Percentiles rank a stretch among this genome's conserved stretches.
Evolutionary conservation across 2,888 invertebrate genomes (phyloP).

Genomic region (Nudaria mundana): DNA sequence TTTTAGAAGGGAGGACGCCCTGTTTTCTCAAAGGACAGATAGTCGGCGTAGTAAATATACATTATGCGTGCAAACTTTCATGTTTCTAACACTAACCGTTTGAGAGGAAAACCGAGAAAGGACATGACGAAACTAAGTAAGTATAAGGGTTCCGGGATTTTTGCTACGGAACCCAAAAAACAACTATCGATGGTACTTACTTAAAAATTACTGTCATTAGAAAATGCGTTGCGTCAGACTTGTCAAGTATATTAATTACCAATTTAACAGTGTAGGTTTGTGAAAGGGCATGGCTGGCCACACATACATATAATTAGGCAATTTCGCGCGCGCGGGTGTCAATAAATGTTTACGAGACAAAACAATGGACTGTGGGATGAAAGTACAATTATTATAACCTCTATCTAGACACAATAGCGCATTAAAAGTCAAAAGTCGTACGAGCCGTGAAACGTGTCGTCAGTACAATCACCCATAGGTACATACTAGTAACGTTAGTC

Average conservation of each 20-base stretch:
- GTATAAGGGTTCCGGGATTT: too few species aligned
- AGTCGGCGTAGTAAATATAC: too few species aligned
- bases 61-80: too few species aligned
- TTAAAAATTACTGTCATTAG: background rate
- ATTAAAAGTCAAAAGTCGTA: constrained; percentile 39
- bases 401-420: constrained; percentile 42
- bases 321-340: constrained; percentile 44
- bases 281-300: constrained; percentile 27
- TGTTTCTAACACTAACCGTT: too few species aligned
- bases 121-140: too few species aligned
- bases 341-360: constrained; percentile 38
- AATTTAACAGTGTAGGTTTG: constrained; percentile 21
- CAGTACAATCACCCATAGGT: background rate
- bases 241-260: constrained; percentile 13
- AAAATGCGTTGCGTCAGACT: constrained; percentile 1
- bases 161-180: too few species aligned
- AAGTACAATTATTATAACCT: constrained; percentile 39
- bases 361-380: constrained; percentile 66
- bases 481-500: too few species aligned
- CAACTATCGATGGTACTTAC: too few species aligned
- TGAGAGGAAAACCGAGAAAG: too few species aligned
- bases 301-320: constrained; percentile 43
- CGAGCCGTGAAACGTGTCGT: constrained; percentile 11
- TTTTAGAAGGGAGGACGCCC: too few species aligned
- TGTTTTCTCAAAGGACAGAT: too few species aligned